phyloP scores from a whole-genome alignment of 2,113 vertebrate species.

The Eonycteris spelaea region DNA sequence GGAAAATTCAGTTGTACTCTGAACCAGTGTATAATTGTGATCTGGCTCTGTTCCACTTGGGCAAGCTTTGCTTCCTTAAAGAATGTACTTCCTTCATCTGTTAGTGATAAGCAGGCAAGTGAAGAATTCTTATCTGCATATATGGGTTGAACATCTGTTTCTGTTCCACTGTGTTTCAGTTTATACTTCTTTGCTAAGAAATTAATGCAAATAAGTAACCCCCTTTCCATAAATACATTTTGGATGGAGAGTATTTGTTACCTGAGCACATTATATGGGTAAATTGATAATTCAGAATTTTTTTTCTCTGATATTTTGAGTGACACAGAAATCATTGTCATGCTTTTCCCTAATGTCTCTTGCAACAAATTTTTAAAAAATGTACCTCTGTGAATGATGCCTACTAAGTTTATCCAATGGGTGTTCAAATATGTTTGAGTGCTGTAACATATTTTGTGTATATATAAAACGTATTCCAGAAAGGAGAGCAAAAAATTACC shows the following conservation, averaged over 20 bases:
- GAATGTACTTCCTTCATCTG: slow-evolving; percentile 68
- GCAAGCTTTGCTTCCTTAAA: slow-evolving; percentile 60
- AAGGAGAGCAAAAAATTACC: slow-evolving; percentile 37
- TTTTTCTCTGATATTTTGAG: not conserved
- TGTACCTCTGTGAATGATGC: not conserved
- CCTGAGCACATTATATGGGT: not conserved
- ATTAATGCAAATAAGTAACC: slow-evolving; percentile 22
- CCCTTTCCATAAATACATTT: not conserved
- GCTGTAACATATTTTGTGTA: not conserved
- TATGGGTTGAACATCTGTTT: slow-evolving; percentile 72
- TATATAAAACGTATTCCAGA: slow-evolving; percentile 17
- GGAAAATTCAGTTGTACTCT: slow-evolving; percentile 55
- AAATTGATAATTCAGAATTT: not conserved
- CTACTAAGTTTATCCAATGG: not conserved
- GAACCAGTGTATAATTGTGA: slow-evolving; percentile 48
- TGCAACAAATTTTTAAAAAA: not conserved
- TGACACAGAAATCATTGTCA: not conserved
- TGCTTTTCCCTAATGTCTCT: not conserved
- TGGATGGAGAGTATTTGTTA: slow-evolving; percentile 24
- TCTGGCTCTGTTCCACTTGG: slow-evolving; percentile 54
- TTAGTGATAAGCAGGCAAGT: slow-evolving; percentile 65
- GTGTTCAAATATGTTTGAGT: not conserved
- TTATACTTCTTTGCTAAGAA: slow-evolving; percentile 51
- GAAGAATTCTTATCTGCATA: slow-evolving; percentile 20
- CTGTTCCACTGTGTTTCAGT: slow-evolving; percentile 51